phyloP scores from a whole-genome alignment of 1,140 invertebrate species.

The Temnothorax nylanderi region DNA sequence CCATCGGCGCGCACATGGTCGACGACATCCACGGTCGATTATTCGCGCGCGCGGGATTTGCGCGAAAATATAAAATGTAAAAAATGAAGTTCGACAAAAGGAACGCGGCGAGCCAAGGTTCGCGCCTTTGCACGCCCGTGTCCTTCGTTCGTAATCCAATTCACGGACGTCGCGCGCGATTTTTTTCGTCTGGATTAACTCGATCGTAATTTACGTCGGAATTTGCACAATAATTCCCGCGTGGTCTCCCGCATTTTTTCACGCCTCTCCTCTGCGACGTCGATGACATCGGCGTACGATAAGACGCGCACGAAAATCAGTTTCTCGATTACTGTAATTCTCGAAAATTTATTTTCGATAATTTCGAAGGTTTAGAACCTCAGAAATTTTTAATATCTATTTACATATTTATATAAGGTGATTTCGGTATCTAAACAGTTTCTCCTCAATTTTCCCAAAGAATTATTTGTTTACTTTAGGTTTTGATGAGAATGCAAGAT shows the following conservation, averaged over 20 bases:
- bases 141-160: slow-evolving; percentile 61
- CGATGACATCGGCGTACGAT: neutral
- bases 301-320: neutral
- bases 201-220: slow-evolving; percentile 60
- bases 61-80: neutral
- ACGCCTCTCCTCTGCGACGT: neutral
- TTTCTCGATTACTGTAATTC: neutral
- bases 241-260: neutral
- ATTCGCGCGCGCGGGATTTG: slow-evolving; percentile 8
- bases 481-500: too few species aligned
- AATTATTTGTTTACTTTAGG: too few species aligned
- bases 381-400: neutral
- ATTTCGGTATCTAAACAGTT: too few species aligned
- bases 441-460: too few species aligned
- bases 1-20: slow-evolving; percentile 1
- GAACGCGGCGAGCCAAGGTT: slow-evolving; percentile 13
- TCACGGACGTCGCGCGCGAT: slow-evolving; percentile 52
- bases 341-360: neutral
- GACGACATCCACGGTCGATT: slow-evolving; percentile 8
- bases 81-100: slow-evolving; percentile 17
- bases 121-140: neutral
- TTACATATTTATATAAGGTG: neutral
- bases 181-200: slow-evolving; percentile 56
- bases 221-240: neutral
- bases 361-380: neutral